These are phyloP conservation scores for Netelia virgata DNA, from an alignment of 2,888 invertebrate species.

Conservation along the genomic window DNA sequence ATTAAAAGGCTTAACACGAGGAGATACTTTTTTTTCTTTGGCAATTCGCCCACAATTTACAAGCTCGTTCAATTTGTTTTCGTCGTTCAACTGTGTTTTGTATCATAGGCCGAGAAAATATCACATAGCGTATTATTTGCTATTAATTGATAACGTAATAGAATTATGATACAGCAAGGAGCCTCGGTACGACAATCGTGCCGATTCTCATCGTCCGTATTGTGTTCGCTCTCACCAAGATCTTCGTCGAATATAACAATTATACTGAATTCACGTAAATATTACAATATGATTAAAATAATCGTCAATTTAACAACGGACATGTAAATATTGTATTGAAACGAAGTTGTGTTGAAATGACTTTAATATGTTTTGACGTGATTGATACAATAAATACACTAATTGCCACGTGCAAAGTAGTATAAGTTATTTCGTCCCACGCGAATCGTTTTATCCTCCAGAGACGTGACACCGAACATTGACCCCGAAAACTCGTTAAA, in stretches of 20 bases:
- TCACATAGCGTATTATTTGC: conserved; percentile 41
- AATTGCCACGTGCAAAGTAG: conserved; percentile 19
- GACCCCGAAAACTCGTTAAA: conserved; percentile 30
- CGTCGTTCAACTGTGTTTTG: conserved; percentile 14
- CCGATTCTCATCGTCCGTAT: conserved; percentile 2
- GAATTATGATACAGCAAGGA: conserved; percentile 17
- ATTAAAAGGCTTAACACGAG: neutral
- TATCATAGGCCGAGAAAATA: conserved; percentile 23
- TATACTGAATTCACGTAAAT: conserved; percentile 11
- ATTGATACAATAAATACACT: conserved; percentile 62
- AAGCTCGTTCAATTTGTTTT: neutral
- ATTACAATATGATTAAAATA: conserved; percentile 9
- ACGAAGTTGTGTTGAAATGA: conserved; percentile 49
- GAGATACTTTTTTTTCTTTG: neutral
- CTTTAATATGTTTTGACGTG: conserved; percentile 60
- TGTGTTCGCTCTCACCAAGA: neutral
- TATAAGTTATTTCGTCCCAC: neutral
- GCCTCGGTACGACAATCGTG: neutral
- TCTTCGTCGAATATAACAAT: conserved; percentile 34
- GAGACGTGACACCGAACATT: neutral
- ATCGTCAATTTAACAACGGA: conserved; percentile 18
- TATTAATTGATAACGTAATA: conserved; percentile 13
- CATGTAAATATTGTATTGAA: conserved; percentile 63
- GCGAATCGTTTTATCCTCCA: neutral
- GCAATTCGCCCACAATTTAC: neutral